phyloP scores from a whole-genome alignment of 2,888 invertebrate species.

The Shargacucullia verbasci region DNA sequence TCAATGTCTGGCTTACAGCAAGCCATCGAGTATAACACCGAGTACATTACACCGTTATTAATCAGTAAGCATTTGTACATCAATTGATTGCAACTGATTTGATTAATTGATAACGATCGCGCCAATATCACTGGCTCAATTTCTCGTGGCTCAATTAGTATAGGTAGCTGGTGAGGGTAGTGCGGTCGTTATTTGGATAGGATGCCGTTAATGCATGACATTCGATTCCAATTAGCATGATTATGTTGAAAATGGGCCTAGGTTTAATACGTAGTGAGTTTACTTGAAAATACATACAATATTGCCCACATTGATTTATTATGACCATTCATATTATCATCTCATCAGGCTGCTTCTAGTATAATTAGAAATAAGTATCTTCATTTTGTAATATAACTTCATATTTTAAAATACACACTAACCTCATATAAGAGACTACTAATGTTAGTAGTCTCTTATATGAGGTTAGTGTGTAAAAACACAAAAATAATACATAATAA shows the following conservation, averaged over 20 bases:
- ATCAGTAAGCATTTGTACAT: constrained; percentile 27
- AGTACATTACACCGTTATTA: constrained; percentile 30
- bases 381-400: no score
- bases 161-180: constrained; percentile 1
- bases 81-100: constrained; percentile 36
- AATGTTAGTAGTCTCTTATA: no score
- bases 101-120: constrained; percentile 35
- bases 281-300: constrained; percentile 3
- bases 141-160: constrained; percentile 24
- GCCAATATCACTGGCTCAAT: constrained; percentile 24
- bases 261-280: background rate
- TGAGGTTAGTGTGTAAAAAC: no score
- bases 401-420: no score
- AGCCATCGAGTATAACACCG: background rate
- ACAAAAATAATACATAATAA: no score
- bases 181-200: constrained; percentile 18
- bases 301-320: no score
- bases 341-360: no score
- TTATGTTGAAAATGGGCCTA: constrained; percentile 14
- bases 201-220: constrained; percentile 15
- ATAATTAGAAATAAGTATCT: no score
- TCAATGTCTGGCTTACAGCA: no score
- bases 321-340: no score
- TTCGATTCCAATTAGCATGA: constrained; percentile 18
- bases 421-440: no score